Conservation (phyloP, 2,797 vertebrate species). For the Cercopithecus neglectus region DNA sequence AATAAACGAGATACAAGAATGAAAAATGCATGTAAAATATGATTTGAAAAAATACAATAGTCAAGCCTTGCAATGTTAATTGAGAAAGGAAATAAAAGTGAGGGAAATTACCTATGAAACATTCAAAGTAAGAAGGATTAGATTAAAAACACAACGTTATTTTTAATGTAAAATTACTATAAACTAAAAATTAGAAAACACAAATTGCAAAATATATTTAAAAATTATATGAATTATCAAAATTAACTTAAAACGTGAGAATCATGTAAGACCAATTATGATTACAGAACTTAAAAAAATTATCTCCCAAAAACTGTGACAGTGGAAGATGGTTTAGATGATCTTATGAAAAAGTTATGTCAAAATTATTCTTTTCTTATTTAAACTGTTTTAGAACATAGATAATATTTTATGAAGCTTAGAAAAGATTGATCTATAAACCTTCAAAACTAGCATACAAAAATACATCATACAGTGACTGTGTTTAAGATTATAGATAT, state of each 20-base stretch:
- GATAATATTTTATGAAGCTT: conserved; percentile 34
- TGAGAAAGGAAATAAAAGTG: neutral
- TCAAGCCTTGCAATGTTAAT: neutral
- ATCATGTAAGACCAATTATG: neutral
- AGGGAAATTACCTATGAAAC: neutral
- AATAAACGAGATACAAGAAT: neutral
- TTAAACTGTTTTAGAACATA: conserved; percentile 51
- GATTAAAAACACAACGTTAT: neutral
- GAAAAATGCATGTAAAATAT: neutral
- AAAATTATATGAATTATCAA: neutral
- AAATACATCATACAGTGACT: neutral
- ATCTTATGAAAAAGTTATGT: neutral
- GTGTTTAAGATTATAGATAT: conserved; percentile 38
- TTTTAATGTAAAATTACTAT: neutral
- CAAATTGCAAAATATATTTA: neutral
- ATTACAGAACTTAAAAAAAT: neutral
- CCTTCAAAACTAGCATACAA: neutral
- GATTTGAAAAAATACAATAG: neutral
- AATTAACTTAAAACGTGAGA: neutral
- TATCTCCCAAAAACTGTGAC: neutral
- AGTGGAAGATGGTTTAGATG: neutral
- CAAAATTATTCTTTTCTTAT: conserved; percentile 37
- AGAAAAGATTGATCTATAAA: conserved; percentile 11
- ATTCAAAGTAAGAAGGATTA: neutral
- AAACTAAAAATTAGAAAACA: neutral